Evolutionary conservation across 2,113 vertebrate genomes (phyloP).

Genomic region (Phylloscopus whistleri): DNA sequence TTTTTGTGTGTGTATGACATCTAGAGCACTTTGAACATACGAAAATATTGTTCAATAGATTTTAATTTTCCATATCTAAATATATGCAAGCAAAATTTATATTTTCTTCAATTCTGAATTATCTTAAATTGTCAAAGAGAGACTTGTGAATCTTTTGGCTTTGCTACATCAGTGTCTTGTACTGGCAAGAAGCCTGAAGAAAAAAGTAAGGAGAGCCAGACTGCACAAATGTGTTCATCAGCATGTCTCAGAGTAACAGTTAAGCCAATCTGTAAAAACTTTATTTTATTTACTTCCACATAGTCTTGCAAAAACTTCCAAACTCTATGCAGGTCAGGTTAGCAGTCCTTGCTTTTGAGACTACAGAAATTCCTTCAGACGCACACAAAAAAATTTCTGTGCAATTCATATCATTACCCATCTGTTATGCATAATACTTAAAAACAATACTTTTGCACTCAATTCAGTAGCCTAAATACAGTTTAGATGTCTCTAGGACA

Average conservation of each 20-base stretch:
- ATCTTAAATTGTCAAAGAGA: not conserved
- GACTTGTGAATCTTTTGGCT: not conserved
- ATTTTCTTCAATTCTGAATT: not conserved
- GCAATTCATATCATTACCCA: not conserved
- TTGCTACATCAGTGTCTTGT: not conserved
- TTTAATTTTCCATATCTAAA: not conserved
- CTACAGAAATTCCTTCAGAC: not conserved
- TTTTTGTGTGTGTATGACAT: not conserved
- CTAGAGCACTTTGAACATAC: not conserved
- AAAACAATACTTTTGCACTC: not conserved
- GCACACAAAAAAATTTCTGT: not conserved
- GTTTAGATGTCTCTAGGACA: not conserved
- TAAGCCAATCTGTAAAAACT: not conserved
- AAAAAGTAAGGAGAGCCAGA: not conserved
- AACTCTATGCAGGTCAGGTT: not conserved
- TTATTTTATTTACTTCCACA: not conserved
- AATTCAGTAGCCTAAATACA: not conserved
- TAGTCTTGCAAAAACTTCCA: not conserved
- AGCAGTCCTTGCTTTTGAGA: not conserved
- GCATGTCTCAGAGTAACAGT: not conserved
- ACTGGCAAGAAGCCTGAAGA: not conserved
- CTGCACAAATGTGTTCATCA: not conserved
- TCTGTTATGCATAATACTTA: not conserved
- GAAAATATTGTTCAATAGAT: not conserved
- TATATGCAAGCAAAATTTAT: not conserved